A percentile compares a stretch with the other conserved stretches of the same genome.
phyloP scores from a whole-genome alignment of 1,140 invertebrate genomes.

The Halictus rubicundus region DNA sequence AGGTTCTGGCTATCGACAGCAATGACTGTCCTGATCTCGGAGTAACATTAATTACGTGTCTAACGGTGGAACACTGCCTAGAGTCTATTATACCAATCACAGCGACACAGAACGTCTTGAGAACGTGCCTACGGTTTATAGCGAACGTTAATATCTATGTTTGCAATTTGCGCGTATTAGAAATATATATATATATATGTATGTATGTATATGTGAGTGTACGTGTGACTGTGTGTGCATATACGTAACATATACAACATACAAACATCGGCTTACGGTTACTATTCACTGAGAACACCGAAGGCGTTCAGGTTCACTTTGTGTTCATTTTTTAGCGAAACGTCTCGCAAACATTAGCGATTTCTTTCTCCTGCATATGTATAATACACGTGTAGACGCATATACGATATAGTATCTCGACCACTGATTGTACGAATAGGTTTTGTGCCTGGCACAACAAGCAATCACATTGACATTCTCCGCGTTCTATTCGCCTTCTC shows the following conservation, averaged over 20 bases:
- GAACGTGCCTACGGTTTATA: slow-evolving; percentile 53
- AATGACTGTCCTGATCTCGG: slow-evolving; percentile 39
- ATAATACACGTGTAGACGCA: not conserved
- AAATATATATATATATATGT: slow-evolving; percentile 1
- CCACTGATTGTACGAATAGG: slow-evolving; percentile 72
- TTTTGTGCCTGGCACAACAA: slow-evolving; percentile 69
- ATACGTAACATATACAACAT: slow-evolving; percentile 62
- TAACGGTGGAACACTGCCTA: slow-evolving; percentile 61
- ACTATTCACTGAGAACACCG: too few relatives aligned
- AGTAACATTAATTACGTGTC: slow-evolving; percentile 50
- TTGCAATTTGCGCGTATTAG: not conserved
- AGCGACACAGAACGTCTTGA: slow-evolving; percentile 61
- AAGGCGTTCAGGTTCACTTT: too few relatives aligned
- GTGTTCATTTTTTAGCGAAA: not conserved
- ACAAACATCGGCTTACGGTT: slow-evolving; percentile 63
- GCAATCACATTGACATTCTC: slow-evolving; percentile 65
- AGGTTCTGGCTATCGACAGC: slow-evolving; percentile 7
- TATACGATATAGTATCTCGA: slow-evolving; percentile 56
- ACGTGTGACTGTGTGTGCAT: not conserved
- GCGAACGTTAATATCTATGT: slow-evolving; percentile 42
- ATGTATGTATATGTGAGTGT: not conserved
- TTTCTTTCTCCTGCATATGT: slow-evolving; percentile 2
- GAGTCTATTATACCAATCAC: slow-evolving; percentile 61
- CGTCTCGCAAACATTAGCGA: slow-evolving; percentile 15
- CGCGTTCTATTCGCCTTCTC: slow-evolving; percentile 30